phyloP scores from a whole-genome alignment of 2,797 vertebrate species.

The Echiichthys vipera region DNA sequence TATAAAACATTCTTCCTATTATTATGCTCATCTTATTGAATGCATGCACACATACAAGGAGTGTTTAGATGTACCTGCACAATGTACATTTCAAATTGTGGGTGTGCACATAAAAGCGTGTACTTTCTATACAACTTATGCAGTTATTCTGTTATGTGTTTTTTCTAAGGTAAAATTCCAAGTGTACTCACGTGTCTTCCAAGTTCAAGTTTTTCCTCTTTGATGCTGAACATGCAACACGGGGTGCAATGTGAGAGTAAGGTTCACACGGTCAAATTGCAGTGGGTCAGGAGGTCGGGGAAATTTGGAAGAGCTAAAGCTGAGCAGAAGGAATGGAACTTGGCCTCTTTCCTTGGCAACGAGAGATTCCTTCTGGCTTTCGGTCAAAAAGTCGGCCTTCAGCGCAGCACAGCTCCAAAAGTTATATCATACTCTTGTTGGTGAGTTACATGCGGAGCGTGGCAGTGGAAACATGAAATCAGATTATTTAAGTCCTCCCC shows the following conservation, averaged over 20 bases:
- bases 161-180: neutral
- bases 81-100: neutral
- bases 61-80: neutral
- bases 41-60: neutral
- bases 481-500: conserved; percentile 11
- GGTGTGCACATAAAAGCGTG: neutral
- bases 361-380: conserved; percentile 74
- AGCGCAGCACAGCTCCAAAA: conserved; percentile 63
- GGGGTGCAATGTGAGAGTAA: conserved; percentile 54
- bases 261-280: conserved; percentile 71
- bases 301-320: conserved; percentile 71
- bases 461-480: conserved; percentile 47
- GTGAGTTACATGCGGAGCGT: conserved; percentile 38
- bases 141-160: neutral
- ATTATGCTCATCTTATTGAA: neutral
- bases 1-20: neutral
- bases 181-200: neutral
- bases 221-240: conserved; percentile 61
- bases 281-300: conserved; percentile 72
- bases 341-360: conserved; percentile 78
- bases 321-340: conserved; percentile 74
- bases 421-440: conserved; percentile 67
- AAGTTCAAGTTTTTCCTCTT: conserved; percentile 47
- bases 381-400: conserved; percentile 64
- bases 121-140: neutral